Evolutionary conservation across 2,888 invertebrate species (phyloP), one percentile per base, ranked within the genome.

Genomic region (Sussaba pulchella): DNA sequence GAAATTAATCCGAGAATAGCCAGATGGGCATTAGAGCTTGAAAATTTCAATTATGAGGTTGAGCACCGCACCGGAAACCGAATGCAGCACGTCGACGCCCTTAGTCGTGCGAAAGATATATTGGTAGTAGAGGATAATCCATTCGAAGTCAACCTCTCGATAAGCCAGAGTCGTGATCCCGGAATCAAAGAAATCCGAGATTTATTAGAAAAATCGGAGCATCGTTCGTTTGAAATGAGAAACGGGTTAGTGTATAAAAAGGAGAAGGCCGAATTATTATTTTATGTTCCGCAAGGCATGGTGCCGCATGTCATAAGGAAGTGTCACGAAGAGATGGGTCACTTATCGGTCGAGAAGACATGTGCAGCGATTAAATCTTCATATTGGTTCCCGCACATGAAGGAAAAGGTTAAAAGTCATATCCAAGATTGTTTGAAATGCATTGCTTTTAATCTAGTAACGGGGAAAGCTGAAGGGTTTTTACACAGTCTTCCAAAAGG

Each of bases 1-100:
- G 87, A 89, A 5, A 79, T 90, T 17, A 87, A 87, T 73, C 85
- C 88, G 0, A 82, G 88, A 47, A 89, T 90, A 21, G 63, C 80
- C 5, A 47, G 89, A 47, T 89, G 89, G 90, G 76, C 83, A 41
- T 57, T 85, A 8, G 74, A 83, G 41, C 67, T 90, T 6, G 80
- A 85, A 69, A 83, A 84, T 76, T 83, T 71, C 80, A 81, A 85
- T 63, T 88, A 84, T 66, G 64, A 57, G 14, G 43, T 85, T 5
- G 84, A 84, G 24, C 88, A 88, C 72, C 59, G 87, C 24, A 12
- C 79, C 3, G 81, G 81, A 3, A 74, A 47, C 0, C 69, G 82
- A 39, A 87, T 88, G 86, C 52, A 54, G 6, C 87, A 88, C 73
- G 87, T 86, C 2, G 88, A 89, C 76, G 86, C 86, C 6, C 69